Evolutionary conservation across 2,113 vertebrate species (phyloP).

Genomic region (Malurus elegans): DNA sequence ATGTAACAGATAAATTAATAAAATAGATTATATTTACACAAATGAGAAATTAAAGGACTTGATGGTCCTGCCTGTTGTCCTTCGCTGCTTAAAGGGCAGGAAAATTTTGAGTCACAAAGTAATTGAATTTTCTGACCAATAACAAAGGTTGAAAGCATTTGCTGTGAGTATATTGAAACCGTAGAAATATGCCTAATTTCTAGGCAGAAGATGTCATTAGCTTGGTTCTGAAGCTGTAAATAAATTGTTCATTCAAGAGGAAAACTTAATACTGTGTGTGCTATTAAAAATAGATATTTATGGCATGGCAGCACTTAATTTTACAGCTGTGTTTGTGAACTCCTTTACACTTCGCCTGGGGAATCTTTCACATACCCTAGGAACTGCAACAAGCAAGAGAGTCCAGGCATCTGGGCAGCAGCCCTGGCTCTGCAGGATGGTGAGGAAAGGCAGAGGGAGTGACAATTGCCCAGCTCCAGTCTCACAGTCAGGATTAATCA

Average conservation of each 20-base stretch:
- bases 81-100: background rate
- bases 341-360: background rate
- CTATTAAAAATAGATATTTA: slow-evolving; percentile 5
- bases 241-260: background rate
- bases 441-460: background rate
- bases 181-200: background rate
- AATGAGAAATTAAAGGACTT: background rate
- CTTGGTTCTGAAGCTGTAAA: background rate
- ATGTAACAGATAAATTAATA: background rate
- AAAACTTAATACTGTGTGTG: background rate
- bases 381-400: background rate
- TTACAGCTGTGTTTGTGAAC: slow-evolving; percentile 8
- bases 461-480: background rate
- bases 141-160: background rate
- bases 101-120: background rate
- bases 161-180: background rate
- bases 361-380: background rate
- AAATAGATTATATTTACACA: background rate
- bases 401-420: background rate
- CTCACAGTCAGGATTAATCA: background rate
- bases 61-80: background rate
- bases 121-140: background rate
- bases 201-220: background rate
- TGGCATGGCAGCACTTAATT: background rate
- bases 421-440: background rate